These are phyloP conservation scores for Campoplex nolae DNA, from an alignment of 2,888 invertebrate genomes.

Conservation along the genomic window DNA sequence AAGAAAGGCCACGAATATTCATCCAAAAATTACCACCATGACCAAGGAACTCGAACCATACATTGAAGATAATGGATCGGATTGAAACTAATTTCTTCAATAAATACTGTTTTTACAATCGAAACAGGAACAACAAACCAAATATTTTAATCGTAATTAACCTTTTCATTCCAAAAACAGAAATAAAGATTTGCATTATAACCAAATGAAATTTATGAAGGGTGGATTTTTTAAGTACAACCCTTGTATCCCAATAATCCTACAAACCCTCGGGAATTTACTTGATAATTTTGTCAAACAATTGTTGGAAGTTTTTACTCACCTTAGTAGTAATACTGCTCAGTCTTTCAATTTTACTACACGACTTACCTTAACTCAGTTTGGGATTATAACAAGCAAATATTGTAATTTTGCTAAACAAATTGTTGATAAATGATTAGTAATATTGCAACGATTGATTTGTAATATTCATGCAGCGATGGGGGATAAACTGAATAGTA, in stretches of 20 bases:
- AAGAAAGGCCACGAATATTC: neutral
- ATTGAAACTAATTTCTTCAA: neutral
- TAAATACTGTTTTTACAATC: neutral
- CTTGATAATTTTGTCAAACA: neutral
- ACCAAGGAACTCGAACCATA: neutral
- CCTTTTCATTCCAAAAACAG: neutral
- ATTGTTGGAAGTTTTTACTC: neutral
- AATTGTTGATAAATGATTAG: neutral
- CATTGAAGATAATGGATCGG: neutral
- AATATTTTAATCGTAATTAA: no score
- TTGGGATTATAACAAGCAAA: neutral
- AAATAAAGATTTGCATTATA: neutral
- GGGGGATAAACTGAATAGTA: neutral
- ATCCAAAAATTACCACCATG: neutral
- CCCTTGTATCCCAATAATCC: no score
- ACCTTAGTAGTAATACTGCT: neutral
- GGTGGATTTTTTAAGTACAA: neutral
- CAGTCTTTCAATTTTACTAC: neutral
- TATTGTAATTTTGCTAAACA: neutral
- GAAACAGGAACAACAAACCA: no score
- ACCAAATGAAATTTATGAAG: neutral
- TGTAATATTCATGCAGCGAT: neutral
- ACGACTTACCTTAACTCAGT: neutral
- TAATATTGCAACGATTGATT: neutral
- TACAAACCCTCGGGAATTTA: neutral